Conservation (phyloP, 2,888 invertebrate species). For the Isoperla grammatica region DNA sequence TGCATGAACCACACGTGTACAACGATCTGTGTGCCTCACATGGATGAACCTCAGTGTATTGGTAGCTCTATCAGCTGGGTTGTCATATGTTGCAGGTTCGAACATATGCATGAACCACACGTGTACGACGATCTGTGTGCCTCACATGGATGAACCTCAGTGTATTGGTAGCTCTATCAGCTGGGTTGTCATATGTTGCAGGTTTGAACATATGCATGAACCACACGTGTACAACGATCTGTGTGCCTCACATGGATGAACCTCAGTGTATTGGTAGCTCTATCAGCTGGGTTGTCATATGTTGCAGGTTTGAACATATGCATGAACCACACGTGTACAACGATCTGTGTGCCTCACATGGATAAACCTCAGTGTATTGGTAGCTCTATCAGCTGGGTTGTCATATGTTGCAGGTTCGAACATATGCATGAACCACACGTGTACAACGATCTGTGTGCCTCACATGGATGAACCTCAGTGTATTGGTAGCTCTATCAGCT, state of each 20-base stretch:
- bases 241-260: conserved; percentile 49
- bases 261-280: conserved; percentile 20
- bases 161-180: background rate
- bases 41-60: conserved; percentile 38
- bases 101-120: conserved; percentile 50
- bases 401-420: conserved; percentile 40
- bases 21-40: conserved; percentile 56
- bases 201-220: conserved; percentile 48
- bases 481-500: background rate
- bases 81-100: conserved; percentile 33
- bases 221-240: conserved; percentile 55
- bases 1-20: conserved; percentile 52
- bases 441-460: conserved; percentile 58
- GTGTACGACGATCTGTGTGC: conserved; percentile 59
- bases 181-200: conserved; percentile 24
- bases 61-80: background rate
- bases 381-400: background rate
- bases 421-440: conserved; percentile 49
- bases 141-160: conserved; percentile 42
- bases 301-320: conserved; percentile 48
- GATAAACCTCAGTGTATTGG: conserved; percentile 35
- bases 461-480: conserved; percentile 47
- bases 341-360: conserved; percentile 56
- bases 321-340: conserved; percentile 48
- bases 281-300: background rate